phyloP scores from a whole-genome alignment of 37 sponge, comb jelly and placozoan species.

The Crambe crambe region DNA sequence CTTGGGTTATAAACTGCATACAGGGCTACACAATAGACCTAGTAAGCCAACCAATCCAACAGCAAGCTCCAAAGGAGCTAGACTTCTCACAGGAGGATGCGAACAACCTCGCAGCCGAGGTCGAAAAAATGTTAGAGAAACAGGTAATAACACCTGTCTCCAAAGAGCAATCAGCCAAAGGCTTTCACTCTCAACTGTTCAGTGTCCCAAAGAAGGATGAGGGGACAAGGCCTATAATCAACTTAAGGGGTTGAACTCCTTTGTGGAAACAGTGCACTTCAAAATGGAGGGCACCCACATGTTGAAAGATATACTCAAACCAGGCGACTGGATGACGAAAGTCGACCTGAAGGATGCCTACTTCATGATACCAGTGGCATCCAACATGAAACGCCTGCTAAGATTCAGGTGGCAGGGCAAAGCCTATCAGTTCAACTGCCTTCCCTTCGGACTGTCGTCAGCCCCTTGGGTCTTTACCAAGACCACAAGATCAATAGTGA shows the following conservation, averaged over 20 bases:
- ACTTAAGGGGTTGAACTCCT: constrained; percentile 40
- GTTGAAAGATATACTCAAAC: constrained; percentile 34
- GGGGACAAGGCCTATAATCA: constrained; percentile 45
- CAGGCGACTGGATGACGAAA: constrained; percentile 30
- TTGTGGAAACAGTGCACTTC: constrained; percentile 40
- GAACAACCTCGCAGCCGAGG: constrained; percentile 7
- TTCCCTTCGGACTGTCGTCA: constrained; percentile 53
- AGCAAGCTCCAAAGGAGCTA: neutral
- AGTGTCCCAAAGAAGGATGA: constrained; percentile 56
- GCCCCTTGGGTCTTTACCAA: constrained; percentile 61
- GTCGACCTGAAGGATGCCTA: constrained; percentile 60
- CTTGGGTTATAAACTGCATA: constrained; percentile 42
- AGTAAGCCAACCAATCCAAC: constrained; percentile 1
- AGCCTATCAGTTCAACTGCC: constrained; percentile 39
- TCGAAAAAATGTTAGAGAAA: constrained; percentile 18
- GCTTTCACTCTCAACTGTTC: constrained; percentile 50
- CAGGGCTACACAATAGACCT: constrained; percentile 30
- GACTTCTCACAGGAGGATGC: constrained; percentile 1
- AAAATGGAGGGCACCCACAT: constrained; percentile 57
- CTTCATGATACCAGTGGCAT: constrained; percentile 16
- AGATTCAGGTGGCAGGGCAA: constrained; percentile 12
- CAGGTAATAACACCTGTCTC: neutral
- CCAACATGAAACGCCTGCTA: neutral
- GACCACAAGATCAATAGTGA: constrained; percentile 27
- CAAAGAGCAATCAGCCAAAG: neutral